Evolutionary conservation across 2,797 vertebrate genomes (phyloP), one percentile per base, ranked within the genome.

Genomic region (Lophotriccus pileatus): DNA sequence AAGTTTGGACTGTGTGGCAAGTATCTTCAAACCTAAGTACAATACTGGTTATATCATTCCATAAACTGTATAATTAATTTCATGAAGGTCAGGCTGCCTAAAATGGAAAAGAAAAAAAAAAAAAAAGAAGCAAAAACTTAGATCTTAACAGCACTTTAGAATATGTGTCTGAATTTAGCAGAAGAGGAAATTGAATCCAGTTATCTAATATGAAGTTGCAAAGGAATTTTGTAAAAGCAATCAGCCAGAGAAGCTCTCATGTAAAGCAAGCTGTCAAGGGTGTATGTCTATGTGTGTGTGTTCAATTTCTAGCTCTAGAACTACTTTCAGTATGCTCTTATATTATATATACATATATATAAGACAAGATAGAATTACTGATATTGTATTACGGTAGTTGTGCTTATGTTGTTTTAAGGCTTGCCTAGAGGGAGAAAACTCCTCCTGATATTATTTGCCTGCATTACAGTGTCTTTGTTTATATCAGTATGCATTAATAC

Each of bases 241-340:
- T 27, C 34, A 66, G 21, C 36, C 30, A 19, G 30, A 90, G 30
- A 77, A 89, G 18, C 13, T 69, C 23, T 75, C 24, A 37, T 0
- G 8, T 20, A 58, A 56, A 73, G 50, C 13, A 66, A 44, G 12
- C 14, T 53, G 39, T 8, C 22, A 27, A 39, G 25, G 24, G 6
- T 25, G 3, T 34, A 3, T 32, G 8, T 39, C 25, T 60, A 5
- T 36, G 10, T n/a, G 4, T 2, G 0, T 23, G 6, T 46, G 14
- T 84, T 79, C 32, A n/a, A 3, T 76, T 79, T 44, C 59, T 58
- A 76, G 20, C 34, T 87, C 32, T 70, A 49, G 36, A 49, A 32
- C 7, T 56, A 37, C 25, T 50, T 74, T 43, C 17, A 27, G 11
- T 69, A 27, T 36, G 28, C 1, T 36, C 23, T 36, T 53, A 5